Evolutionary conservation across 2,888 invertebrate species (phyloP), one percentile per base, ranked within the genome.

Genomic region (Ectemnius cavifrons): DNA sequence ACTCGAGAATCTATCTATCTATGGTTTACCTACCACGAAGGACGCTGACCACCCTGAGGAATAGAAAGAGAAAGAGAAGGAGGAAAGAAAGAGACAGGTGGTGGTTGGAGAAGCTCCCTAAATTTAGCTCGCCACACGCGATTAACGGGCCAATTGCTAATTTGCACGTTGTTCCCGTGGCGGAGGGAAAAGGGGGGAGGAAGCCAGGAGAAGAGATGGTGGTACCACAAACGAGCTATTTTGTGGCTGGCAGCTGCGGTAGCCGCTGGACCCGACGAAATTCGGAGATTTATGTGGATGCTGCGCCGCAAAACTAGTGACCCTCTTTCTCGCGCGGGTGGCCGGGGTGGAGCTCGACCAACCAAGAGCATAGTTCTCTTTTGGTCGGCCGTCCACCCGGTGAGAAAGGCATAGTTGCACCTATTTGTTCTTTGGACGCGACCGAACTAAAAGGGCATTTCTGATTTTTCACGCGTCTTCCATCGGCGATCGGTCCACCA

Each of bases 381-480:
- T 11, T 37, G 8, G 8, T 6, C 37, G 16, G 63, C 47, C 59
- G 28, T 45, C 57, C 61, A 62, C 63, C 67, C 66, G 78, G 58
- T 73, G 70, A 58, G 67, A 67, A 70, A 28, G 47, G 67, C 74
- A 74, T 78, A 60, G 79, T 83, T 80, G 77, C 82, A 84, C 78
- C 85, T 85, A 84, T 83, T 85, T 86, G 80, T 83, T 85, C 78
- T 81, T 78, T 70, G 70, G 77, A 77, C 79, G 78, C 79, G 75
- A 81, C 73, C 77, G 83, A 82, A 82, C 78, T 79, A 79, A 82
- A 11, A 37, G 37, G 80, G 85, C 83, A 87, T 89, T 87, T 87
- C 85, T 82, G 83, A 89, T 89, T 89, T 87, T 89, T 79, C 86
- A 89, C 88, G 87, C 87, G 81, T 83, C 85, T 87, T 82, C 8